These are phyloP conservation scores for Spatulosminthurus flaviceps DNA, from an alignment of 2,888 invertebrate species.

Conservation along the genomic window DNA sequence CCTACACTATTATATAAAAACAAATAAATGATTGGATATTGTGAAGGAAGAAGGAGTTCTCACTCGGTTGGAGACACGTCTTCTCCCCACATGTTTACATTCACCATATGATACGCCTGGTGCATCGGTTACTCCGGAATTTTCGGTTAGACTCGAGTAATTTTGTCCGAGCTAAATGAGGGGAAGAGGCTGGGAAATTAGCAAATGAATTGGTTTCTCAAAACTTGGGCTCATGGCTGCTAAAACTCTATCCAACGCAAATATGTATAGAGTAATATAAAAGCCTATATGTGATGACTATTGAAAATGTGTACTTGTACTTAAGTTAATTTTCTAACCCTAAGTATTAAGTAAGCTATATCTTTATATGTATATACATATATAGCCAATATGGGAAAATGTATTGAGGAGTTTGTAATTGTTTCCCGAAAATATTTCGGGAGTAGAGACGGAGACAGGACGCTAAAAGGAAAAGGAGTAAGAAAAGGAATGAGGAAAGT, in stretches of 20 bases:
- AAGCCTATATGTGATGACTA: too few species aligned
- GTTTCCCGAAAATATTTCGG: too few species aligned
- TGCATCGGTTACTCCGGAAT: not conserved
- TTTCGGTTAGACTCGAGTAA: conserved; percentile 11
- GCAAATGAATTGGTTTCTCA: conserved; percentile 54
- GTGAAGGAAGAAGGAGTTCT: not conserved
- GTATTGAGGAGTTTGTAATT: too few species aligned
- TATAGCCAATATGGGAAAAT: not conserved
- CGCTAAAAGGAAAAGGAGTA: not conserved
- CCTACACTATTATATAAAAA: not conserved
- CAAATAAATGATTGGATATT: not conserved
- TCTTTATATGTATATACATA: not conserved
- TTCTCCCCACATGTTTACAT: not conserved
- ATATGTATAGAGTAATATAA: too few species aligned
- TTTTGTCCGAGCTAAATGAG: conserved; percentile 9
- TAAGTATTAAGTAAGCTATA: too few species aligned
- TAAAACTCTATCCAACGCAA: too few species aligned
- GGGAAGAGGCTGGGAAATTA: conserved; percentile 45
- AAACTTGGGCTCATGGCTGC: conserved; percentile 15
- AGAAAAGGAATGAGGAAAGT: not conserved
- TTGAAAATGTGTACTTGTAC: too few species aligned
- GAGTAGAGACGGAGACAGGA: too few species aligned
- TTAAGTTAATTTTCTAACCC: too few species aligned
- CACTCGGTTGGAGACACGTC: not conserved
- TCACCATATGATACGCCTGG: too few species aligned